Evolutionary conservation across 2,113 vertebrate species (phyloP), one percentile per base, ranked within the genome.

Genomic region (Cranoglanis bouderius): DNA sequence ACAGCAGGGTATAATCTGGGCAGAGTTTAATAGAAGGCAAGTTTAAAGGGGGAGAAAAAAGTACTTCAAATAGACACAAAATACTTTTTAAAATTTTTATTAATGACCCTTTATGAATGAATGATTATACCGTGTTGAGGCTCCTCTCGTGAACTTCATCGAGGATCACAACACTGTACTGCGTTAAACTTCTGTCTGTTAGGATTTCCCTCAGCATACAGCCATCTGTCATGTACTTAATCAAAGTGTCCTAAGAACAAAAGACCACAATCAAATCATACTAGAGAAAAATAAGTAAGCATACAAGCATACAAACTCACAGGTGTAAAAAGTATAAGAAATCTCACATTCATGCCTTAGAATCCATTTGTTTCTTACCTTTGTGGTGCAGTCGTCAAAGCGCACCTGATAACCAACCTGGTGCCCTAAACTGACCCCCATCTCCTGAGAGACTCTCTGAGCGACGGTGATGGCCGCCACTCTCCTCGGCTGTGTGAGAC

Each of bases 131-230:
- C 59, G 98, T 99, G 94, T 97, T 98, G 89, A 99, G 96, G 93
- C 98, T 99, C 89, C 98, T 95, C 90, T 99, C 98, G 1, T 99
- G 98, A 65, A 97, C 98, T 96, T 99, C 98, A 94, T 99, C 98
- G 92, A 99, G 90, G 85, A 99, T 92, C 35, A 99, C 95, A 61
- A 99, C 89, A 14, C 97, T 97, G 94, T 99, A 99, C 67, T 96
- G 97, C 89, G 94, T 95, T 88, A 99, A 97, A 32, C 93, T 92
- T 5, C 97, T 96, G 85, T 99, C 98, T 19, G 96, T 94, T 89
- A 99, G 87, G 83, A 98, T 96, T 35, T 99, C 97, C 92, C 98
- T 97, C 90, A 99, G 91, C 89, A 99, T 93, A 93, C 98, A 99
- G 82, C 98, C 98, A 51, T 99, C 98, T 0, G 98, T 99, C 98